These are phyloP conservation scores for Hyalella azteca DNA, from an alignment of 2,888 invertebrate species.

Conservation along the genomic window DNA sequence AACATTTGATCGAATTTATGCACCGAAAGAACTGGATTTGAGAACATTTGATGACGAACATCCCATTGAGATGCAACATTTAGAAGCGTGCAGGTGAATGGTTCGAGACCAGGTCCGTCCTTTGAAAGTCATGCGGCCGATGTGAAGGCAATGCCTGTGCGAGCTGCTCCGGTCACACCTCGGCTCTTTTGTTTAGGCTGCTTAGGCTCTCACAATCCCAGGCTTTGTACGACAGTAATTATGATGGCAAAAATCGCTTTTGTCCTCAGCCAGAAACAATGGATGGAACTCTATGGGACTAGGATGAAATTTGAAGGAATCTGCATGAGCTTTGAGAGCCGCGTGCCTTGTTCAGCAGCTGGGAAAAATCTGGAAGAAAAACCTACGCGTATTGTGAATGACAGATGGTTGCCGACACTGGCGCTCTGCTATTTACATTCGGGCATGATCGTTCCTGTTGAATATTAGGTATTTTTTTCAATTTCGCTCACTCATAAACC, in stretches of 20 bases:
- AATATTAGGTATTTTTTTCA: too few species aligned
- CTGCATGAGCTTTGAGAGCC: constrained; percentile 1
- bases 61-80: too few species aligned
- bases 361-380: too few species aligned
- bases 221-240: constrained; percentile 32
- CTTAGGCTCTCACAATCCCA: constrained; percentile 24
- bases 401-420: too few species aligned
- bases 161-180: constrained; percentile 13
- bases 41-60: too few species aligned
- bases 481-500: too few species aligned
- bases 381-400: too few species aligned
- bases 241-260: constrained; percentile 28
- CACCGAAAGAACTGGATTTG: too few species aligned
- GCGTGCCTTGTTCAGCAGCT: neutral
- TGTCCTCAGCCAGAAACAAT: constrained; percentile 4
- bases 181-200: constrained; percentile 21
- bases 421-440: too few species aligned
- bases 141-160: neutral
- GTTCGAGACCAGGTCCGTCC: neutral
- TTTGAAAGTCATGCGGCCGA: neutral
- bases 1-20: too few species aligned
- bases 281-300: constrained; percentile 23
- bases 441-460: too few species aligned
- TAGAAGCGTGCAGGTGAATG: neutral
- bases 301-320: constrained; percentile 7